phyloP scores from a whole-genome alignment of 2,888 invertebrate genomes.

The Leptinotarsa haldemani region DNA sequence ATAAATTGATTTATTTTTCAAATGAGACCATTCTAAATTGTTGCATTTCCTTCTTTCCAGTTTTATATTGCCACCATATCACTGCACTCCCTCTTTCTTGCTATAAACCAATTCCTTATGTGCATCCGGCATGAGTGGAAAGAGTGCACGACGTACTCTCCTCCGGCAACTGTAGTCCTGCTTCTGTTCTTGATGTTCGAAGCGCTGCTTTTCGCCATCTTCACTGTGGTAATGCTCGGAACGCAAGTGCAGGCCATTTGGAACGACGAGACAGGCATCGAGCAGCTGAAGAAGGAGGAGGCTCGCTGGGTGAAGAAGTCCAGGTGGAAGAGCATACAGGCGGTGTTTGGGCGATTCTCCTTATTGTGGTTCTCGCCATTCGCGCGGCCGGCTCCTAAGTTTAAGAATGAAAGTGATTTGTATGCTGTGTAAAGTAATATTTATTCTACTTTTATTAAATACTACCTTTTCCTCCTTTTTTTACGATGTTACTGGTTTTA shows the following conservation, averaged over 20 bases:
- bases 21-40: background rate
- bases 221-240: slow-evolving; percentile 97
- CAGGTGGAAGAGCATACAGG: slow-evolving; percentile 93
- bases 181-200: slow-evolving; percentile 93
- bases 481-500: too few relatives aligned
- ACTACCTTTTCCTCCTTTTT: background rate
- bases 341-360: slow-evolving; percentile 97
- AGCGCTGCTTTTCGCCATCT: slow-evolving; percentile 95
- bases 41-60: slow-evolving; percentile 70
- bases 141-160: slow-evolving; percentile 92
- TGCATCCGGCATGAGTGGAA: slow-evolving; percentile 96
- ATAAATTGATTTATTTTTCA: background rate
- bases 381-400: slow-evolving; percentile 80
- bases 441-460: slow-evolving; percentile 34
- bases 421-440: slow-evolving; percentile 79
- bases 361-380: slow-evolving; percentile 96
- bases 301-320: slow-evolving; percentile 93
- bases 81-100: slow-evolving; percentile 90
- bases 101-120: slow-evolving; percentile 92
- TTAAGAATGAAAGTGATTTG: slow-evolving; percentile 82
- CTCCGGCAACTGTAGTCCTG: slow-evolving; percentile 94
- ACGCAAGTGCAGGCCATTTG: slow-evolving; percentile 93
- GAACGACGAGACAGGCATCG: slow-evolving; percentile 99
- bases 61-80: slow-evolving; percentile 98
- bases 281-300: slow-evolving; percentile 95